A percentile compares a stretch with the other conserved stretches of the same genome.
Evolutionary conservation across 2,113 vertebrate species (phyloP).

Genomic region (Bubo blakistoni): DNA sequence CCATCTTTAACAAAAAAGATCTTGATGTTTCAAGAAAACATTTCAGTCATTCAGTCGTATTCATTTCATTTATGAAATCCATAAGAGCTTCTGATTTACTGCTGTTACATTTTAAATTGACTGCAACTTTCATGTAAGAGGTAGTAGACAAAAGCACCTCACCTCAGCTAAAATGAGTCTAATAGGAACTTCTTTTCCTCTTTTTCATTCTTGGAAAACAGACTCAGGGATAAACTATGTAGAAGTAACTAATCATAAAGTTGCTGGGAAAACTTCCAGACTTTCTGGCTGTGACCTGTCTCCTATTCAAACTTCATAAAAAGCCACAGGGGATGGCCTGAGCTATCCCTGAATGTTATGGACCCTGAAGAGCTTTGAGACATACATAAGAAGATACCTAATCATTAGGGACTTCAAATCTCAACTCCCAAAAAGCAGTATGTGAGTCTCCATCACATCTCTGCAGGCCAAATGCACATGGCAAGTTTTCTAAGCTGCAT

Average conservation of each 20-base stretch:
- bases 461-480: background rate
- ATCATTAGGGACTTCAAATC: background rate
- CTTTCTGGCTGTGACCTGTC: background rate
- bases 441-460: background rate
- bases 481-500: background rate
- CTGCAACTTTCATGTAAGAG: background rate
- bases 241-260: background rate
- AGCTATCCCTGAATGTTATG: rapidly evolving
- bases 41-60: background rate
- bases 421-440: background rate
- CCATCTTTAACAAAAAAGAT: background rate
- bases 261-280: background rate
- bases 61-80: background rate
- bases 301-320: background rate
- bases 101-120: background rate
- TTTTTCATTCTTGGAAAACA: background rate
- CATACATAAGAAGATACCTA: background rate
- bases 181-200: background rate
- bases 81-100: background rate
- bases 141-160: background rate
- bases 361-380: background rate
- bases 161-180: background rate
- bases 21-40: background rate
- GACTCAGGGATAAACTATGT: background rate
- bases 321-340: rapidly evolving